Conservation (phyloP, 2,888 invertebrate genomes). For the Lepidonotus clava region DNA sequence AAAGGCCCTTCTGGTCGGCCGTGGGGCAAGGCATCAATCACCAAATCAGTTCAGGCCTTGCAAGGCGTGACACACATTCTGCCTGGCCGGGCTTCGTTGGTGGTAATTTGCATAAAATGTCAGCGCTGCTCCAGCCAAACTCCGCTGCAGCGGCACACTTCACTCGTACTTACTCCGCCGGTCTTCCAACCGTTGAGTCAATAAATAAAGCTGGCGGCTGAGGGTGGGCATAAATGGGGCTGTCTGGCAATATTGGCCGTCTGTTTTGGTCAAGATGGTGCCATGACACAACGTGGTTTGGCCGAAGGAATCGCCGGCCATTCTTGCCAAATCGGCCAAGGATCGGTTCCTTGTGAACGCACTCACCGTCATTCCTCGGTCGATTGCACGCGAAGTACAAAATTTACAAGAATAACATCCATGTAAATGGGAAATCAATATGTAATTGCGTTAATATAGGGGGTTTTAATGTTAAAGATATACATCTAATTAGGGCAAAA, state of each 20-base stretch:
- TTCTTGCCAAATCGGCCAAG: slow-evolving; percentile 43
- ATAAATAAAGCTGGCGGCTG: neutral
- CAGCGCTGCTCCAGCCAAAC: slow-evolving; percentile 47
- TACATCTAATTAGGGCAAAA: neutral
- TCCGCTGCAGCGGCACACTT: neutral
- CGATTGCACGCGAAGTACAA: slow-evolving; percentile 37
- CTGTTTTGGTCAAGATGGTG: slow-evolving; percentile 30
- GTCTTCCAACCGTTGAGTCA: neutral
- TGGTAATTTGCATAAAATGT: slow-evolving; percentile 60
- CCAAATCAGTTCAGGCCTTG: slow-evolving; percentile 22
- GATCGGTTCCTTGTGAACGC: slow-evolving; percentile 40
- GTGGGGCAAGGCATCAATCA: neutral
- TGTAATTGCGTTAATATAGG: neutral
- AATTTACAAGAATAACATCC: neutral
- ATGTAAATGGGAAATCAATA: neutral
- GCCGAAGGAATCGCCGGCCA: slow-evolving; percentile 53
- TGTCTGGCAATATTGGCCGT: neutral
- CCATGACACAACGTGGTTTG: slow-evolving; percentile 40
- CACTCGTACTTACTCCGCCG: neutral
- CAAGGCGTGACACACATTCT: slow-evolving; percentile 54
- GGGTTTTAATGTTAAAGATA: neutral
- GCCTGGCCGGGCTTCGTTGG: slow-evolving; percentile 53
- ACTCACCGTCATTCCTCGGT: slow-evolving; percentile 37
- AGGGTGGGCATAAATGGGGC: no score
- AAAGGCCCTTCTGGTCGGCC: slow-evolving; percentile 8